phyloP scores from a whole-genome alignment of 92 coral and sea anemone genomes.

The Virgularia gustaviana region DNA sequence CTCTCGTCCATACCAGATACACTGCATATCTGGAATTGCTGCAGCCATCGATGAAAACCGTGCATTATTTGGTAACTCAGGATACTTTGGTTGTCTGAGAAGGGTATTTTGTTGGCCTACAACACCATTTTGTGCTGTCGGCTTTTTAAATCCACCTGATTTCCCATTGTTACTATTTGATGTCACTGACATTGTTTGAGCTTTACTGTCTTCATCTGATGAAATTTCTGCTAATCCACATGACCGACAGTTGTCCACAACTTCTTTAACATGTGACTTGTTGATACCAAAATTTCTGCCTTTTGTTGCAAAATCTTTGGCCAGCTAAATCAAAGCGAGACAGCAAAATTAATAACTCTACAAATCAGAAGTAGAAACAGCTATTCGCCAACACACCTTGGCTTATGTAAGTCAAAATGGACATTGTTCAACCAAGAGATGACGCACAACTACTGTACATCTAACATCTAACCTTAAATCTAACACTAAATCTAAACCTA shows the following conservation, averaged over 20 bases:
- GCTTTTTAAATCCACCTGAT: not conserved
- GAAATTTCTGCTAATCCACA: slow-evolving; percentile 45
- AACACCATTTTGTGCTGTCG: too few species aligned
- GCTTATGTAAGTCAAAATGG: too few species aligned
- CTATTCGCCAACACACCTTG: too few species aligned
- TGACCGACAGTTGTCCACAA: slow-evolving; percentile 66
- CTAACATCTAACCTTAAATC: not conserved
- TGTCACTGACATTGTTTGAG: not conserved
- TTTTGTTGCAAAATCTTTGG: slow-evolving; percentile 67
- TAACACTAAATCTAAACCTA: not conserved
- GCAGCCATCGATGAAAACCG: slow-evolving; percentile 79
- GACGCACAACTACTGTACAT: not conserved
- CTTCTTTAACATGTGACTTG: slow-evolving; percentile 49
- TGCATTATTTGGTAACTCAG: too few species aligned
- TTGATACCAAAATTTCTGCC: slow-evolving; percentile 85
- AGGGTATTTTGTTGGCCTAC: too few species aligned
- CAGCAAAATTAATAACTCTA: too few species aligned
- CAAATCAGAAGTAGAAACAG: too few species aligned
- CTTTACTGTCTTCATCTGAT: slow-evolving; percentile 7
- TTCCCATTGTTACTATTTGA: not conserved
- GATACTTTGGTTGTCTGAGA: too few species aligned
- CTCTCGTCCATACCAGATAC: slow-evolving; percentile 92
- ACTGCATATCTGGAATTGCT: slow-evolving; percentile 68
- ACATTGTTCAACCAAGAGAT: too few species aligned
- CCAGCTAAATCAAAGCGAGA: slow-evolving; percentile 56